phyloP scores from a whole-genome alignment of 2,888 invertebrate species.

The Holacanthella duospinosa region DNA sequence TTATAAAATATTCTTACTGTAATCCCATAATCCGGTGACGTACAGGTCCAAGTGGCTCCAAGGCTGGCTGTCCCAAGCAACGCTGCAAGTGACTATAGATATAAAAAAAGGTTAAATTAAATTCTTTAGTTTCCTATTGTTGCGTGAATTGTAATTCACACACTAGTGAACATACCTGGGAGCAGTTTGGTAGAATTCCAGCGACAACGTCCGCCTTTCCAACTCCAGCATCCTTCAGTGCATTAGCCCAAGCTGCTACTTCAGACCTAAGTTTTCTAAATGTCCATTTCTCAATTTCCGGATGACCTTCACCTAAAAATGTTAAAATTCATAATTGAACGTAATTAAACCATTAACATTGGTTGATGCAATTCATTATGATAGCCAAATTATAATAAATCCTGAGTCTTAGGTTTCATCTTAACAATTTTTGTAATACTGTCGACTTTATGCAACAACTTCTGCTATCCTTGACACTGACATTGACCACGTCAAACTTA shows the following conservation, averaged over 20 bases:
- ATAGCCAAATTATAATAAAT: no score
- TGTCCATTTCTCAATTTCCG: constrained; percentile 38
- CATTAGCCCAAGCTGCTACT: constrained; percentile 42
- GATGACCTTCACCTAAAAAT: constrained; percentile 36
- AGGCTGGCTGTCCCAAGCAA: constrained; percentile 47
- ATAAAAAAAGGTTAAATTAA: neutral
- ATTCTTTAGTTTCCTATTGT: neutral
- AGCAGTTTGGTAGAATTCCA: constrained; percentile 40
- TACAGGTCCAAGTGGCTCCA: constrained; percentile 49
- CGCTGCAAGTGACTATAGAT: constrained; percentile 45
- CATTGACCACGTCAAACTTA: no score
- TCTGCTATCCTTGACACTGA: no score
- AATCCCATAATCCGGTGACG: constrained; percentile 49
- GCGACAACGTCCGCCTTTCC: constrained; percentile 45
- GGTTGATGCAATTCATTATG: no score
- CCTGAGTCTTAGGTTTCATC: no score
- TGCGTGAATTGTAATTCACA: neutral
- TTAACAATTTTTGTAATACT: no score
- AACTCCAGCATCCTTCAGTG: constrained; percentile 42
- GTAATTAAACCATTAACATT: no score
- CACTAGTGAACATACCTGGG: no score
- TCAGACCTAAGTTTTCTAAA: constrained; percentile 41
- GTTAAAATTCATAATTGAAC: neutral
- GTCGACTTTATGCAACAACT: no score
- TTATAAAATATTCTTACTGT: constrained; percentile 34